Base-by-base conservation (phyloP, 2,797 vertebrate genomes). In the Eulemur albifrons region DNA sequence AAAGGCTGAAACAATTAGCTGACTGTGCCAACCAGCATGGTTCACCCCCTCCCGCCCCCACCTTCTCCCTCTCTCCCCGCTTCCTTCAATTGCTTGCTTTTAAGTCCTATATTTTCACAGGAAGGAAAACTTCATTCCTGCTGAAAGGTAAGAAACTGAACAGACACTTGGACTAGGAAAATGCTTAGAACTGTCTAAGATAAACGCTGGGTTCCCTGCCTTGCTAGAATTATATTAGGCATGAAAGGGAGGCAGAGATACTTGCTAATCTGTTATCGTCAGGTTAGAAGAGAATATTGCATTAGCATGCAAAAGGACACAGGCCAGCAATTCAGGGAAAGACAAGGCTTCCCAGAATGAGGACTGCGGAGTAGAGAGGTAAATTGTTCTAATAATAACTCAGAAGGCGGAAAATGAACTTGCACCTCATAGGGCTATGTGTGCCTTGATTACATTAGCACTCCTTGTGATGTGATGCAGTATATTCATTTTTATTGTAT, bases 241-340 rank as follows among this genome's bases (percentile, higher is more conserved):
- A 69, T 92, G 92, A 85, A 97, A 97, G 40, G 65, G 94, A 96
- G 89, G 92, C 52, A 96, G 79, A 23, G 95, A 93, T 86, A 70
- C 82, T 94, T 20, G 2, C 94, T 98, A 95, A 98, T 98, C 97
- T 97, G 89, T 98, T 97, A 93, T 52, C 48, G 14, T 97, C 98
- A 91, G 91, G 93, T 98, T 97, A 97, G 94, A 98, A 96, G 38
- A 93, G 97, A 97, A 75, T 97, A 95, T 85, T 96, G 87, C 92
- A 97, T 98, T 98, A 98, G 95, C 97, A 97, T 97, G 97, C 98
- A 97, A 95, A 98, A 95, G 93, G 93, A 94, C 27, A 6, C 79
- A 45, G 96, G 67, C 54, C 92, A 73, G 84, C 92, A 80, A 88
- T 86, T 90, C 45, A 72, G 54, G 61, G 50, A 88, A 94, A 83